Percentiles rank a stretch among this genome's conserved stretches.
These are phyloP conservation scores for Papilio elwesi DNA, from an alignment of 2,888 invertebrate genomes.

Conservation along the genomic window DNA sequence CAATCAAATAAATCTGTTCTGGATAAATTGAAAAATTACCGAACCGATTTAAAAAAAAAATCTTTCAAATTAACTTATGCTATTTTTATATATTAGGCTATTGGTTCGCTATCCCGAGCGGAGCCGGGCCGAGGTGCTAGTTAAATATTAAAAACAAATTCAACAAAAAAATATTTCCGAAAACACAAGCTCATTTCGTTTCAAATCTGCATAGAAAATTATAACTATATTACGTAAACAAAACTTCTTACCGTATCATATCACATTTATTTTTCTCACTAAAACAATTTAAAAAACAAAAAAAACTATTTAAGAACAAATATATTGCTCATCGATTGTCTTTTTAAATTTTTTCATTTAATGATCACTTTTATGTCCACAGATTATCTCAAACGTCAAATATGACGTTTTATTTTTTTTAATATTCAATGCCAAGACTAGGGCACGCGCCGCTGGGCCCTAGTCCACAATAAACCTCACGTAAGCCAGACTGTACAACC, in stretches of 20 bases:
- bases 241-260: not conserved
- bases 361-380: not conserved
- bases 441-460: slow-evolving; percentile 3
- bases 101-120: too few relatives aligned
- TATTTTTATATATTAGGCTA: too few relatives aligned
- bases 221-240: not conserved
- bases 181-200: not conserved
- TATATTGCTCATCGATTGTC: not conserved
- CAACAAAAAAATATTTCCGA: too few relatives aligned
- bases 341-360: not conserved
- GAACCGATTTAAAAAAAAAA: too few relatives aligned
- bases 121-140: too few relatives aligned
- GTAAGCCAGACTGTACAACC: not conserved
- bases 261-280: not conserved
- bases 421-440: slow-evolving; percentile 3
- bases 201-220: not conserved
- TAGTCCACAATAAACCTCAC: slow-evolving; percentile 2
- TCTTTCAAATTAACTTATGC: too few relatives aligned
- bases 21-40: too few relatives aligned
- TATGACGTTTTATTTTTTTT: slow-evolving; percentile 7
- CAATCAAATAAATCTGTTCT: too few relatives aligned
- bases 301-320: not conserved
- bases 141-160: too few relatives aligned
- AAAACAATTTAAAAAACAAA: not conserved
- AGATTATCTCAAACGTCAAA: not conserved